Percentiles rank a stretch among this genome's conserved stretches.
These are phyloP conservation scores for Halictus ligatus DNA, from an alignment of 2,888 invertebrate genomes.

Conservation along the genomic window DNA sequence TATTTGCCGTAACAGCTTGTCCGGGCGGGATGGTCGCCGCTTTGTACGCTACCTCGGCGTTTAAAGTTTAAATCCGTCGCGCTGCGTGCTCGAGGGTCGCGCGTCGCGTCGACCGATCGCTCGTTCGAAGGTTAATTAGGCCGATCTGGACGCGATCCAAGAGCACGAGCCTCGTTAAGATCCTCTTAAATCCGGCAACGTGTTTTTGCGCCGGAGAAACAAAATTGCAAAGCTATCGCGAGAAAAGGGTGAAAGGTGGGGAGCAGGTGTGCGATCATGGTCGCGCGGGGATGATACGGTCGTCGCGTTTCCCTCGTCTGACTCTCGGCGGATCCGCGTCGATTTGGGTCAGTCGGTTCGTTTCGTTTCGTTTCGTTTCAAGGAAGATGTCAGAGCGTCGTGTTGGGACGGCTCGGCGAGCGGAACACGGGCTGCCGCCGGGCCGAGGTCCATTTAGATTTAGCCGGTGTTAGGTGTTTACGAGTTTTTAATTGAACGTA, in stretches of 20 bases:
- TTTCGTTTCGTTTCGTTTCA: neutral
- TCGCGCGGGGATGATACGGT: constrained; percentile 15
- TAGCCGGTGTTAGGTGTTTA: constrained; percentile 62
- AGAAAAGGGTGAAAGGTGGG: neutral
- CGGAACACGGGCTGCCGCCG: constrained; percentile 22
- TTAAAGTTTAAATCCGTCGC: neutral
- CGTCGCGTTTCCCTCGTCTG: neutral
- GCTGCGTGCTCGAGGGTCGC: neutral
- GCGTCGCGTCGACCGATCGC: neutral
- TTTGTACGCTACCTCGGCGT: neutral
- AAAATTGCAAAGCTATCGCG: constrained; percentile 16
- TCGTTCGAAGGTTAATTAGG: neutral
- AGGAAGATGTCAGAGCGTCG: constrained; percentile 14
- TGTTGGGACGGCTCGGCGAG: neutral
- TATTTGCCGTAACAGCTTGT: neutral
- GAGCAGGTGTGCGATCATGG: constrained; percentile 37
- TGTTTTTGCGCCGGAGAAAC: neutral
- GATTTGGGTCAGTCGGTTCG: constrained; percentile 25
- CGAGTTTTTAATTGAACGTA: constrained; percentile 70
- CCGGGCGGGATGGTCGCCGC: neutral
- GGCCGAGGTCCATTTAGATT: constrained; percentile 53
- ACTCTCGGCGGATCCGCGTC: neutral
- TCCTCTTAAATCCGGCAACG: constrained; percentile 15
- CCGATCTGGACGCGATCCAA: constrained; percentile 29
- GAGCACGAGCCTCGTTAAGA: constrained; percentile 32